A percentile compares a stretch with the other conserved stretches of the same genome.
Conservation (phyloP, 2,113 vertebrate genomes). For the Vulpes vulpes region DNA sequence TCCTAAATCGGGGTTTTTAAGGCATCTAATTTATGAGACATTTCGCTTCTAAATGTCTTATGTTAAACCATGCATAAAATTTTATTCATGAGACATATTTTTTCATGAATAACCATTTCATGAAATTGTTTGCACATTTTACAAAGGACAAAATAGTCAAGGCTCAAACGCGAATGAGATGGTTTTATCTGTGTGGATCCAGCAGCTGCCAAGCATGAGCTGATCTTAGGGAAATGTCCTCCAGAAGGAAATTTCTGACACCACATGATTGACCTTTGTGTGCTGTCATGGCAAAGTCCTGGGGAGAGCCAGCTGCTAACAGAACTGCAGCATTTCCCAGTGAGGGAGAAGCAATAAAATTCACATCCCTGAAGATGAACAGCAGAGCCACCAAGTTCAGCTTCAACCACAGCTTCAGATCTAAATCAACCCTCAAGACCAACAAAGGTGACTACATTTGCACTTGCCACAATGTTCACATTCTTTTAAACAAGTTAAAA, state of each 20-base stretch:
- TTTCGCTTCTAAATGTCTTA: slow-evolving; percentile 49
- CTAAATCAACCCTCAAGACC: neutral
- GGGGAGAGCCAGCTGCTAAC: neutral
- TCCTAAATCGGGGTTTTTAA: neutral
- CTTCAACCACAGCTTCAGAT: neutral
- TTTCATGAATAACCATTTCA: slow-evolving; percentile 52
- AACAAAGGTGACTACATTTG: neutral
- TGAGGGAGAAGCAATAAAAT: neutral
- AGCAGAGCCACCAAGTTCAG: neutral
- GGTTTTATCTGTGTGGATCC: neutral
- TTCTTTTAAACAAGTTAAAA: neutral
- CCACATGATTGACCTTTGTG: neutral
- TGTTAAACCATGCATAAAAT: slow-evolving; percentile 66
- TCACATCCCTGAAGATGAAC: neutral
- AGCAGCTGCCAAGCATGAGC: neutral
- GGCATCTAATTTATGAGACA: slow-evolving; percentile 17
- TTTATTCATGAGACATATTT: slow-evolving; percentile 44
- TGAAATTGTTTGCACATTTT: slow-evolving; percentile 24
- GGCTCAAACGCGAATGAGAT: neutral
- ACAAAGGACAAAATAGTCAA: neutral
- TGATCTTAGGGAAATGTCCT: neutral
- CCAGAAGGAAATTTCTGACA: neutral
- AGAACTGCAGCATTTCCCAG: neutral
- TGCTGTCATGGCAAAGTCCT: neutral
- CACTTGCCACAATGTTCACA: neutral